Base-by-base conservation (phyloP, 2,888 invertebrate genomes). In the Teleogryllus oceanicus region DNA sequence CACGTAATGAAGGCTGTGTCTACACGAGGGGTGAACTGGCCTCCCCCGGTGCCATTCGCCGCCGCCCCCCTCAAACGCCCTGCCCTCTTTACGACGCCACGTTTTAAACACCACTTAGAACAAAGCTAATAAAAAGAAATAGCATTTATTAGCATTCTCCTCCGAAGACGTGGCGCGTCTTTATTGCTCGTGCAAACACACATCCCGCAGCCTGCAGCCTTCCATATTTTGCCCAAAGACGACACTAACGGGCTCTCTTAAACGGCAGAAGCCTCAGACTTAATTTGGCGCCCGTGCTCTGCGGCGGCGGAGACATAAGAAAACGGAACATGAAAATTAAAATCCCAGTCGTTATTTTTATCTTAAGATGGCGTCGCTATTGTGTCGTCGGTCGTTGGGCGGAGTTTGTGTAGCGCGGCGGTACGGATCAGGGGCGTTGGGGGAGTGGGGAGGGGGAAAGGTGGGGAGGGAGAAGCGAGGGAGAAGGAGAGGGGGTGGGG, bases 1-100 rank as follows among this genome's bases (percentile, higher is more conserved):
- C 62, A 62, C 62, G 62, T 62, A 62, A 62, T 62, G 62, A 62
- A 62, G 62, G 62, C 62, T 62, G n/a, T 62, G 62, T 62, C 62
- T 62, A 62, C 62, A n/a, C n/a, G 16, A n/a, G n/a, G n/a, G 62
- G 62, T 13, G 62, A n/a, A 13, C 62, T 3, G 13, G 16, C 13
- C 13, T n/a, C 62, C n/a, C 62, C 62, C 16, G 13, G 11, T n/a
- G n/a, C n/a, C 62, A 62, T 62, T 62, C n/a, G 0, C 5, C 16
- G 16, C 62, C n/a, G 13, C 62, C 62, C n/a, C 62, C 13, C 16
- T 16, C 62, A n/a, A 18, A 13, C 13, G 62, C n/a, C n/a, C 62
- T 62, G 37, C 37, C 37, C 62, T 18, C 62, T 62, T 62, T 62
- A 62, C 16, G 62, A 62, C 16, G 62, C 16, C 13, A 62, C 62